Evolutionary conservation across 2,113 vertebrate species (phyloP), one percentile per base, ranked within the genome.

Genomic region (Rhynchomys soricoides): DNA sequence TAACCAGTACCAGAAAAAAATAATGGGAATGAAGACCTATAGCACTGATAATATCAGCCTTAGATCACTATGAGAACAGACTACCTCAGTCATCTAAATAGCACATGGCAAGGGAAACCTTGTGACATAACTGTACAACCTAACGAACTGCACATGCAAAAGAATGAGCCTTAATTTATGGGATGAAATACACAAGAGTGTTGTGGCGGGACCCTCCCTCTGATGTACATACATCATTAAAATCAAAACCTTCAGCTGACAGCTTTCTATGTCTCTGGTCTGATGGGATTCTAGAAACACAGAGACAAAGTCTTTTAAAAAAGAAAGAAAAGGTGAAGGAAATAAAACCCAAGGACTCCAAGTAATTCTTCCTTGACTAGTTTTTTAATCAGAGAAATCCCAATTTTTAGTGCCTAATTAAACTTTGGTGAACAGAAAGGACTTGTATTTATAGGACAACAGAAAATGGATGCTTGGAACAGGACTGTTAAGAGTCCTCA

Each of bases 131-230:
- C 75, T 66, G 50, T 74, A 0, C 55, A 45, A 83, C 40, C 71
- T 3, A 6, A 92, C 93, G 87, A 78, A 90, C 83, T 94, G 91
- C 93, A 90, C 86, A 96, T 91, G 91, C 5, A 71, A 86, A 75
- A 93, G 83, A 96, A 95, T 66, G 68, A 37, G 90, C 57, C 95
- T 96, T 71, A 90, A 89, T 86, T 90, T 87, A 94, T 13, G 17
- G n/a, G 40, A 94, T 74, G 79, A 95, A 55, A 37, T 96, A 96
- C 52, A 87, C 79, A 77, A 55, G n/a, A 50, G 75, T 4, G 43
- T 11, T 3, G 24, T 0, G 6, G 37, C 29, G 81, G 89, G 66
- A 1, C 4, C 4, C 48, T 90, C 94, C 0, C 52, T 92, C 94
- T 0, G 74, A 7, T 7, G 91, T 68, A 68, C 37, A 10, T 68